A percentile compares a stretch with the other conserved stretches of the same genome.
phyloP scores from a whole-genome alignment of 64 coral and sea anemone species.

The Acropora yongei region DNA sequence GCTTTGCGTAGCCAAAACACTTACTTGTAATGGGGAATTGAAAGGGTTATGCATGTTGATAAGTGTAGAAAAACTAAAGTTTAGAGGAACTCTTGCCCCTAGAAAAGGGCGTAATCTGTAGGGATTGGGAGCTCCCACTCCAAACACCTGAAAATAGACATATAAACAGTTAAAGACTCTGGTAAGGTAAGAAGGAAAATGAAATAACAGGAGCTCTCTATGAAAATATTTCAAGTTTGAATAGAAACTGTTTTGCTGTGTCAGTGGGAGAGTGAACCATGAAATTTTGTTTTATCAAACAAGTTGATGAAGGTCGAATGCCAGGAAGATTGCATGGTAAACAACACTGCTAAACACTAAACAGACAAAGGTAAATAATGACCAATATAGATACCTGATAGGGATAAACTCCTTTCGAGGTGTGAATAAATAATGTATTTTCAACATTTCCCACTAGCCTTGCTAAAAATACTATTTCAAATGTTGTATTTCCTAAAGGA shows the following conservation, averaged over 20 bases:
- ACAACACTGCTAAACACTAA: no score
- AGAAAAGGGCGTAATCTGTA: constrained; percentile 98
- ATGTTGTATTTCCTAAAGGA: constrained; percentile 95
- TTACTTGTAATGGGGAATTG: constrained; percentile 86
- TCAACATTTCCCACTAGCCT: constrained; percentile 97
- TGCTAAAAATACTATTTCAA: constrained; percentile 99
- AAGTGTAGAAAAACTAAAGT: constrained; percentile 91
- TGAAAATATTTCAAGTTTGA: no score
- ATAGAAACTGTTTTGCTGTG: no score
- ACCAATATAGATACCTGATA: constrained; percentile 75
- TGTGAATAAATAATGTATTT: constrained; percentile 99
- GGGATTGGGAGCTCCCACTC: constrained; percentile 89
- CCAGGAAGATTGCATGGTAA: no score
- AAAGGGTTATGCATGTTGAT: constrained; percentile 99
- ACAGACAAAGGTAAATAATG: neutral
- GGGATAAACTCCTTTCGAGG: constrained; percentile 98
- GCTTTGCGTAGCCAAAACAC: neutral
- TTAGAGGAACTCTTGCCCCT: constrained; percentile 94
- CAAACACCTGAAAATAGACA: constrained; percentile 81
- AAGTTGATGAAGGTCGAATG: no score
- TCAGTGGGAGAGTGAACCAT: no score
- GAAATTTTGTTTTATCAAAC: no score
- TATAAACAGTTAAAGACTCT: neutral
- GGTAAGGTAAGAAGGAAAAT: no score
- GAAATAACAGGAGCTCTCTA: no score